Evolutionary conservation across 2,888 invertebrate genomes (phyloP), one percentile per base, ranked within the genome.

Genomic region (Thalpophila matura): DNA sequence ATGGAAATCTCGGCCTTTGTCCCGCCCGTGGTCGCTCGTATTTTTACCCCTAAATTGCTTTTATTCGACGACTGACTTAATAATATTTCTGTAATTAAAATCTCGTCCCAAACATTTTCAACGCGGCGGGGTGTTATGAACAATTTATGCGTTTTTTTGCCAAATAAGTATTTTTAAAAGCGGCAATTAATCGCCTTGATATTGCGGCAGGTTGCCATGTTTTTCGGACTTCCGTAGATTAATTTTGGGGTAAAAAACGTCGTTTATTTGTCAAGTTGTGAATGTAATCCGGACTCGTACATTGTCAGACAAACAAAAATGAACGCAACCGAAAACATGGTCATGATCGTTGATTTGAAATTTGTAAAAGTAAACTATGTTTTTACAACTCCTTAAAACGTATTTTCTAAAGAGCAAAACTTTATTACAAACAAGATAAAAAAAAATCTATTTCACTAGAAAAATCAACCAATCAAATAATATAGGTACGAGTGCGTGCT

Each of bases 71-170:
- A 84, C 84, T 86, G 90, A 91, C 91, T 92, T 92, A 91, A 93
- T 93, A 91, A 88, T 92, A 92, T 91, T 91, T 90, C 88, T 90
- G 92, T 93, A 93, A 93, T 93, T 93, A 93, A 93, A 93, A 91
- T 87, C 87, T 88, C 88, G 84, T 86, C 83, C 84, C 70, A 83
- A 86, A 87, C 85, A 82, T 89, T 90, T 91, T 88, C 87, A 89
- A 86, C 86, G 86, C 85, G 71, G 68, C 31, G 50, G 69, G 83
- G 81, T 81, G 84, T 85, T 85, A 80, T 84, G 83, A 85, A 85
- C 85, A 86, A 89, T 89, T 89, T 87, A 86, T 85, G 84, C 83
- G 81, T 86, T 62, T 53, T 86, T 74, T 80, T 61, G 68, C 59
- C 64, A 81, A 80, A 78, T 79, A 81, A 80, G 82, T 80, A 82